Evolutionary conservation across 2,888 invertebrate genomes (phyloP).

Genomic region (Acrobasis consociella): DNA sequence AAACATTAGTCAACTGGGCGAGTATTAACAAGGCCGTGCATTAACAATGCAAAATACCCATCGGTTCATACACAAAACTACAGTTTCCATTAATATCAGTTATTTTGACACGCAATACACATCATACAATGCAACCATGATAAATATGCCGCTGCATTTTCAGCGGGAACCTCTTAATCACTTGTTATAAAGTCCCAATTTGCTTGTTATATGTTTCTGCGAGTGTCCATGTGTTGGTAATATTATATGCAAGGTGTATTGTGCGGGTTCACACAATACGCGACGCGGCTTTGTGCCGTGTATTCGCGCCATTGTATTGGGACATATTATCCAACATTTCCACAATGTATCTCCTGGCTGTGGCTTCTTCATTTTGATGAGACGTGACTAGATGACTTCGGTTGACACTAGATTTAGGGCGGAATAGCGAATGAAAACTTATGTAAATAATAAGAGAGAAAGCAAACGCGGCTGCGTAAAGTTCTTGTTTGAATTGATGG

Average conservation of each 20-base stretch:
- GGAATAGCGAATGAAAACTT: not conserved
- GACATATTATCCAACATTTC: conserved; percentile 79
- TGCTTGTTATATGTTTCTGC: conserved; percentile 51
- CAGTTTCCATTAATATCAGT: conserved; percentile 66
- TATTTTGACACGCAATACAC: conserved; percentile 68
- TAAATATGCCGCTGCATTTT: conserved; percentile 33
- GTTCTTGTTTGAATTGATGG: too few species aligned
- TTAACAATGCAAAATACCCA: conserved; percentile 45
- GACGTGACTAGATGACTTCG: conserved; percentile 48
- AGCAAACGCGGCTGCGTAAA: too few species aligned
- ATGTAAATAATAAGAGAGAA: too few species aligned
- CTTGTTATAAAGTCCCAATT: conserved; percentile 49
- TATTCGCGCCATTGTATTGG: conserved; percentile 75
- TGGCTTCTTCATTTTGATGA: conserved; percentile 74
- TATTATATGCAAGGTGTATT: conserved; percentile 77
- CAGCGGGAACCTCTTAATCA: conserved; percentile 34
- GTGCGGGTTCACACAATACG: conserved; percentile 76
- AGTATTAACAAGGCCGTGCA: conserved; percentile 47
- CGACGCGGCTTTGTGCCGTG: conserved; percentile 74
- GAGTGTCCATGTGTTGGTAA: conserved; percentile 45
- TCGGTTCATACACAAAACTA: conserved; percentile 62
- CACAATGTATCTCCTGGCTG: conserved; percentile 73
- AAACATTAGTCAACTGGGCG: conserved; percentile 25
- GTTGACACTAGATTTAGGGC: not conserved
- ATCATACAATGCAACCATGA: conserved; percentile 36